Evolutionary conservation across 1,140 invertebrate species (phyloP).

Genomic region (Drosophila parvula): DNA sequence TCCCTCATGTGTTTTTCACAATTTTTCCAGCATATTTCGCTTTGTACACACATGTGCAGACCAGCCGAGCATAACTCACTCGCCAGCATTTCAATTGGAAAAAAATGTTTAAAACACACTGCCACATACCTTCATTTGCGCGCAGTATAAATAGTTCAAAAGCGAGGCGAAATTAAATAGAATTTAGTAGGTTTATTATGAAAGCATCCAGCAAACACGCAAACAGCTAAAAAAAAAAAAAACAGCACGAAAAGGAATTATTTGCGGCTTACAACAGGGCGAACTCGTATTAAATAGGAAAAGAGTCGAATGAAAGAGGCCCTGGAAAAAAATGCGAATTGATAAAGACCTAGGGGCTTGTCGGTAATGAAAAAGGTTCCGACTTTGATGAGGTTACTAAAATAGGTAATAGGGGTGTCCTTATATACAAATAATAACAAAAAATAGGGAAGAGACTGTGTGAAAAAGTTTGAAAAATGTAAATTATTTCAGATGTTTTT

Average conservation of each 20-base stretch:
- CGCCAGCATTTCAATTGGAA: slow-evolving; percentile 72
- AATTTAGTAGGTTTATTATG: slow-evolving; percentile 61
- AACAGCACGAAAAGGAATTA: slow-evolving; percentile 28
- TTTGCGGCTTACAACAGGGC: slow-evolving; percentile 11
- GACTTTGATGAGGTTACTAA: slow-evolving; percentile 26
- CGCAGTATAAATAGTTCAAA: slow-evolving; percentile 40
- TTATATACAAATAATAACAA: neutral
- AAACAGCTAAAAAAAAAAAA: slow-evolving; percentile 30
- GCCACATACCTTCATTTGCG: slow-evolving; percentile 38
- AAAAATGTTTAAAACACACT: slow-evolving; percentile 37
- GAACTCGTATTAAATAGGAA: slow-evolving; percentile 6
- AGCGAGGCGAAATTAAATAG: slow-evolving; percentile 55
- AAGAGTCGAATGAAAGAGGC: slow-evolving; percentile 24
- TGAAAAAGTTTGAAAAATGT: slow-evolving; percentile 1
- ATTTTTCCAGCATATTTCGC: slow-evolving; percentile 59
- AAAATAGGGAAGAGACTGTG: neutral
- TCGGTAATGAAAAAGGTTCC: neutral
- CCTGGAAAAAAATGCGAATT: slow-evolving; percentile 30
- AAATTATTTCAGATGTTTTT: neutral
- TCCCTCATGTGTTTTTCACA: slow-evolving; percentile 33
- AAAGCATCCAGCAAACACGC: slow-evolving; percentile 43
- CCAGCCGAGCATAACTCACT: slow-evolving; percentile 54
- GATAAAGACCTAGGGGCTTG: slow-evolving; percentile 31
- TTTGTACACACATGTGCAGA: slow-evolving; percentile 59
- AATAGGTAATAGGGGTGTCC: neutral